Evolutionary conservation across 2,797 vertebrate genomes (phyloP), one percentile per base, ranked within the genome.

Genomic region (Alcedo quadribrachys): DNA sequence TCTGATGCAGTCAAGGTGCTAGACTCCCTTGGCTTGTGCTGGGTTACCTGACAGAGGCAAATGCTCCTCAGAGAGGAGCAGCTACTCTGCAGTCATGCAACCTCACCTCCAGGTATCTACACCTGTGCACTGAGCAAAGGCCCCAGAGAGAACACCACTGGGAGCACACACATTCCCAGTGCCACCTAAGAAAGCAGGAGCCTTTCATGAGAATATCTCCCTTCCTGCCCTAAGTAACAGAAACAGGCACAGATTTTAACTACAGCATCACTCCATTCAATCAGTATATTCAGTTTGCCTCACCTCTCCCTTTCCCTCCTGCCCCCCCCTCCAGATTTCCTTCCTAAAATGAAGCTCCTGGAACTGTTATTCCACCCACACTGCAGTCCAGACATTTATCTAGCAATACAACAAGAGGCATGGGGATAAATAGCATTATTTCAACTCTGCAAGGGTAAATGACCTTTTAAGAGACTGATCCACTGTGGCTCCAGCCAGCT

Each of bases 31-130:
- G 30, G 11, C 40, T 70, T 67, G 61, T 61, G 42, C 22, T 5
- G 6, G 8, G 9, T 65, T 63, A 61, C 48, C 11, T 71, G 25
- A 69, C 22, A 76, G 13, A 45, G 16, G 37, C 8, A 71, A 58
- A 5, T 3, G 2, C 22, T 28, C 58, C 77, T 28, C 7, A n/a
- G 5, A 37, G 6, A 58, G 11, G 3, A 67, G 9, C 37, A 71
- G 45, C 9, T 10, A n/a, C 18, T 22, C 4, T 2, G 10, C 1
- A 68, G 28, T 24, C 58, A 33, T 1, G 0, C 28, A 60, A 50
- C 32, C 46, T 80, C 18, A 74, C 8, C 17, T 77, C 18, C 51
- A 57, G 25, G 51, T 46, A 74, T 68, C 57, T 33, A 58, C 17
- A 69, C 15, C 24, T n/a, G 6, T 33, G 37, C 46, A 65, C 14